Evolutionary conservation across 2,797 vertebrate species (phyloP).

Genomic region (Rhodeus uyekii): DNA sequence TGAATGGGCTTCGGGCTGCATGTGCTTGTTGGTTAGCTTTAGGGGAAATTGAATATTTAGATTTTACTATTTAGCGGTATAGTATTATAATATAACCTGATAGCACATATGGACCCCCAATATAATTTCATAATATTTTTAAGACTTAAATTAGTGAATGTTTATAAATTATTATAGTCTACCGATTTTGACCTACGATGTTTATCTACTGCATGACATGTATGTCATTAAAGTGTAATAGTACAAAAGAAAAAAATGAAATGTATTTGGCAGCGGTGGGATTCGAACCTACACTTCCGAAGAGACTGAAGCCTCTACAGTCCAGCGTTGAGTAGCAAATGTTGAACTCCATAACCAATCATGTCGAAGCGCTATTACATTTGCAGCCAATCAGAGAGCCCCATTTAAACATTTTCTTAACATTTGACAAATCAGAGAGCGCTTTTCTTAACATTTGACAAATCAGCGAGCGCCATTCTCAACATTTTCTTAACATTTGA

Average conservation of each 20-base stretch:
- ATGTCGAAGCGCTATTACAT: no score
- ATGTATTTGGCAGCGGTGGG: slow-evolving; percentile 68
- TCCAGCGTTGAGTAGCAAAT: no score
- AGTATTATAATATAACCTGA: neutral
- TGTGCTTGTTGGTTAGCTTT: neutral
- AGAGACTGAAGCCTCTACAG: slow-evolving; percentile 84
- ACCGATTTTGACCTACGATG: neutral
- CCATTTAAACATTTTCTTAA: no score
- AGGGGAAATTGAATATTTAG: neutral
- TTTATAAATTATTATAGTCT: neutral
- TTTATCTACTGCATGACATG: no score
- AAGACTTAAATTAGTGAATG: neutral
- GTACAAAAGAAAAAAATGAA: rapidly evolving
- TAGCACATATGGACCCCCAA: neutral
- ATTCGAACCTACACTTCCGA: slow-evolving; percentile 81
- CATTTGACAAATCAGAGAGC: no score
- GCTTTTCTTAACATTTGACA: no score
- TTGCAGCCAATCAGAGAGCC: no score
- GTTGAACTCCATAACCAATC: no score
- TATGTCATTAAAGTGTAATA: neutral
- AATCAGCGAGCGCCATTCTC: no score
- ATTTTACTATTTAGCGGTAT: neutral
- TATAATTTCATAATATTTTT: neutral
- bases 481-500: no score
- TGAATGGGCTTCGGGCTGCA: neutral